A percentile compares a stretch with the other conserved stretches of the same genome.
Conservation (phyloP, 2,797 vertebrate genomes). For the Neosilurus mollespiculum region DNA sequence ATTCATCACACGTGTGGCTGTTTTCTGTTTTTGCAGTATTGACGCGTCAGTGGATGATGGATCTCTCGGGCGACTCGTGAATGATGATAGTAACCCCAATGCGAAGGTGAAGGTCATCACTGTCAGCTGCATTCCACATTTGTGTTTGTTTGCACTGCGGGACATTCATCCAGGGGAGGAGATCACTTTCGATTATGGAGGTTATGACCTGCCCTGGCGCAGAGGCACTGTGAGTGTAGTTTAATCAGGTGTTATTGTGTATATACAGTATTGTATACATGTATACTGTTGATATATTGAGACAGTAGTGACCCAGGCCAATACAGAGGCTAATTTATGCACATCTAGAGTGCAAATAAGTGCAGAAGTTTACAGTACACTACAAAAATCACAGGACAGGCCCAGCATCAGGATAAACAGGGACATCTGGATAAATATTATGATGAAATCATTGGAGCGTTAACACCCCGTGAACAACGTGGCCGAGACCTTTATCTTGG, state of each 20-base stretch:
- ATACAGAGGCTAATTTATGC: not conserved
- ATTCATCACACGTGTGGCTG: not conserved
- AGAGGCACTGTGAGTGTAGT: slow-evolving; percentile 15
- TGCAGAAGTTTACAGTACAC: not conserved
- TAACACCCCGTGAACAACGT: not conserved
- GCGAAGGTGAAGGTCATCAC: slow-evolving; percentile 18
- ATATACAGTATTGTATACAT: not conserved
- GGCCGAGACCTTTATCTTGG: not conserved
- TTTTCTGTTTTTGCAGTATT: slow-evolving; percentile 15
- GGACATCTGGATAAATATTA: not conserved
- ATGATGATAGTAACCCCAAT: slow-evolving; percentile 26
- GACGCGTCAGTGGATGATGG: slow-evolving; percentile 24
- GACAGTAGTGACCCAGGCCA: not conserved
- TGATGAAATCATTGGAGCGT: not conserved
- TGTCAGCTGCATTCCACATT: slow-evolving; percentile 1
- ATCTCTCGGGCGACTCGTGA: slow-evolving; percentile 22
- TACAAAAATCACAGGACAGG: not conserved
- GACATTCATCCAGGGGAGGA: slow-evolving; percentile 39
- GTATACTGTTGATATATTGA: not conserved
- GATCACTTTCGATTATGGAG: slow-evolving; percentile 32
- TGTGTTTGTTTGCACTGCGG: slow-evolving; percentile 25
- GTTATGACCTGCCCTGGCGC: slow-evolving; percentile 33
- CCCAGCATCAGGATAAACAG: not conserved
- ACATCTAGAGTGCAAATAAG: not conserved
- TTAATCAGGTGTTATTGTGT: not conserved